These are phyloP conservation scores for Mormyrops boulengeri DNA, from an alignment of 2,797 vertebrate species.

Conservation along the genomic window DNA sequence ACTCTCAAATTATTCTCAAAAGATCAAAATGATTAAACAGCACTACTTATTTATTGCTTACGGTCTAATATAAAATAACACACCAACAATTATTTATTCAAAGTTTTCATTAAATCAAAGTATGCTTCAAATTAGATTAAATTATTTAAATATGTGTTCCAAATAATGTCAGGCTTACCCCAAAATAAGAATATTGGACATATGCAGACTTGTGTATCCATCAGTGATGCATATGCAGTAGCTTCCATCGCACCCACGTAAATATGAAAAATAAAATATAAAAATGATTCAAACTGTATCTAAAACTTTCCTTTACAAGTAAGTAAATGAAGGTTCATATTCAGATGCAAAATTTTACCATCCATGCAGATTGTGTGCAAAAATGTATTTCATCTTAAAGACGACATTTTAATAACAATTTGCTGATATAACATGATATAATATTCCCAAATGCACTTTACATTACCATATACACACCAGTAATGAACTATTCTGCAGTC, in stretches of 20 bases:
- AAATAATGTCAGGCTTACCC: background rate
- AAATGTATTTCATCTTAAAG: background rate
- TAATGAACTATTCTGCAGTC: background rate
- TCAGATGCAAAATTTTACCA: background rate
- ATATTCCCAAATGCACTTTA: background rate
- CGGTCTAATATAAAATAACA: background rate
- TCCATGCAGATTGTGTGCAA: background rate
- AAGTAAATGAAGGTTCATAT: background rate
- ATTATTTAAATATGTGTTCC: background rate
- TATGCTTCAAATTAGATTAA: background rate
- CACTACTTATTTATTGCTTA: background rate
- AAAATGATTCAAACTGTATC: background rate
- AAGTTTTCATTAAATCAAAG: background rate
- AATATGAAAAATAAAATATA: background rate
- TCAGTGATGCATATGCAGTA: background rate
- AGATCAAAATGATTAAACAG: background rate
- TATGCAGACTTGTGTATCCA: background rate
- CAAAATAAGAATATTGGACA: background rate
- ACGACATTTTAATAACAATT: background rate
- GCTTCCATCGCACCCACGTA: background rate
- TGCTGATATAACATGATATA: background rate
- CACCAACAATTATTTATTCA: background rate
- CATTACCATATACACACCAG: background rate
- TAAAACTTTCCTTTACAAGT: background rate
- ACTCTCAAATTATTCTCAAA: background rate